Evolutionary conservation across 2,888 invertebrate genomes (phyloP), one percentile per base, ranked within the genome.

Genomic region (Gerris lacustris): DNA sequence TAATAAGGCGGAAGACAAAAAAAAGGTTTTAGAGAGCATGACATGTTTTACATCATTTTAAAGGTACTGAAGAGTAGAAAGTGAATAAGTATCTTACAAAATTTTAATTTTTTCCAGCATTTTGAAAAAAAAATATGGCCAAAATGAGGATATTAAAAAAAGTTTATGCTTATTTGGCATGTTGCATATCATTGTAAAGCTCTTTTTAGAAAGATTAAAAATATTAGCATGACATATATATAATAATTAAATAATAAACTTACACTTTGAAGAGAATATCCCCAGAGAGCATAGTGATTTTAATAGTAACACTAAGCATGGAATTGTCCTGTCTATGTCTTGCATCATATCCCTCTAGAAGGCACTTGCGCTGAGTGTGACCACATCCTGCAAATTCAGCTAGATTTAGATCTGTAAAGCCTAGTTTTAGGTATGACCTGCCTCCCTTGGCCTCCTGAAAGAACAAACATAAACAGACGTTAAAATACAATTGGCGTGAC

Each of bases 201-300:
- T 31, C 31, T 31, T 31, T 31, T 31, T 4, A 31, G 31, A 4
- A 2, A 31, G 31, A 31, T 31, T 31, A 31, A 31, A 31, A 31
- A 31, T 31, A 31, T 31, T 31, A 31, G 31, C 31, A 31, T 31
- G 1, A 31, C 1, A 31, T 31, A 31, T 18, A 64, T 9, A 18
- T 18, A 18, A n/a, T 15, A 43, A 17, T 17, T 15, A 31, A 66
- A 66, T 66, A 43, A 43, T 66, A 55, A 55, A 86, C 93, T 87
- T 82, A 96, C 96, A 94, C 95, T 90, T 97, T 96, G 81, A 98
- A 98, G 75, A 96, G 88, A 76, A 96, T 94, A 83, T 98, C 98
- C 68, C 97, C 96, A 67, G 93, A 91, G 76, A 94, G 87, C 88
- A 97, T 92, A 79, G 91, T 92, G 91, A 97, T 93, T 80, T 89